Conservation (phyloP, 1,140 invertebrate genomes). For the Adelges cooleyi region DNA sequence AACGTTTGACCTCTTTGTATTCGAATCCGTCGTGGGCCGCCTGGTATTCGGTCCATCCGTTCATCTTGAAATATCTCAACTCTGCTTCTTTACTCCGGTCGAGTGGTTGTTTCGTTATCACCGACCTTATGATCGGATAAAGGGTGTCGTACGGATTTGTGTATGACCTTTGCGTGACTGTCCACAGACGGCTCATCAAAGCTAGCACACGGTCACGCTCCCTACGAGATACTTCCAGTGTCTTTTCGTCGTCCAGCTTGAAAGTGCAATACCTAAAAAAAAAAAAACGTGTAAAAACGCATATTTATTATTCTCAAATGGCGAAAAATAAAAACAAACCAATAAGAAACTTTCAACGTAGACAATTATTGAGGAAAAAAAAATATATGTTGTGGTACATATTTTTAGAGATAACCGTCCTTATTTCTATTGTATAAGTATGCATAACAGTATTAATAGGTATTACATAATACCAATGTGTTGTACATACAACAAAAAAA, state of each 20-base stretch:
- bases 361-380: too few relatives aligned
- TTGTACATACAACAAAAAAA: too few relatives aligned
- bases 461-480: too few relatives aligned
- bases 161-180: not conserved
- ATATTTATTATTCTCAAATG: too few relatives aligned
- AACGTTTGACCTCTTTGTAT: not conserved
- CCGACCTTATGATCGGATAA: not conserved
- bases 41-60: not conserved
- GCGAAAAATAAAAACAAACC: too few relatives aligned
- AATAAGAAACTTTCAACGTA: too few relatives aligned
- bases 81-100: not conserved
- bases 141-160: not conserved
- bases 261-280: not conserved
- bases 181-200: not conserved
- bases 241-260: not conserved
- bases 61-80: not conserved
- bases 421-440: too few relatives aligned
- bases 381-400: too few relatives aligned
- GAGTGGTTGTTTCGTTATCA: not conserved
- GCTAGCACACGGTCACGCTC: not conserved
- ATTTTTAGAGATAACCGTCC: too few relatives aligned
- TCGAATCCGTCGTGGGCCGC: not conserved
- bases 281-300: too few relatives aligned
- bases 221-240: not conserved
- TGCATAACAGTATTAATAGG: too few relatives aligned